A percentile compares a stretch with the other conserved stretches of the same genome.
These are phyloP conservation scores for Condylostylus longicornis DNA, from an alignment of 1,140 invertebrate genomes.

Conservation along the genomic window DNA sequence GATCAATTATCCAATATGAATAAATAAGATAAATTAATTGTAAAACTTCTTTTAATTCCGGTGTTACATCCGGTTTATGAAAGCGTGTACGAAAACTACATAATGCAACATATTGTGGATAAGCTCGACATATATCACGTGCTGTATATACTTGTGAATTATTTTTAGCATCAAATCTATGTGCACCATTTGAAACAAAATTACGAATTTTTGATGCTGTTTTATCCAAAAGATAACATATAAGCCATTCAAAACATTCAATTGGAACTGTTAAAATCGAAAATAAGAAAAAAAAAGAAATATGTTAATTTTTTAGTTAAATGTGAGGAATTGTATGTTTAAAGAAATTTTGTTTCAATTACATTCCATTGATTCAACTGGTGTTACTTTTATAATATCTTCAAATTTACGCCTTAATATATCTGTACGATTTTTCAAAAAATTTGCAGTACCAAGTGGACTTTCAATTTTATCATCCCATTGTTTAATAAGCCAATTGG, in stretches of 20 bases:
- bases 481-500: constrained; percentile 70
- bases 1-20: constrained; percentile 54
- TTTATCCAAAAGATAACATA: constrained; percentile 59
- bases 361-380: constrained; percentile 43
- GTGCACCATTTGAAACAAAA: constrained; percentile 38
- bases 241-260: constrained; percentile 64
- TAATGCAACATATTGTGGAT: constrained; percentile 52
- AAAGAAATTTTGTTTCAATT: constrained; percentile 22
- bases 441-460: constrained; percentile 46
- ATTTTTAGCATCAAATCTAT: constrained; percentile 59
- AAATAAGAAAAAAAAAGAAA: not conserved
- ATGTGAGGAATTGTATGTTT: not conserved
- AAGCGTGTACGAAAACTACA: constrained; percentile 41
- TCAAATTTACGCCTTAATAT: constrained; percentile 39
- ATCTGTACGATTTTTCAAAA: constrained; percentile 37
- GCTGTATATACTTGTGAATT: constrained; percentile 71
- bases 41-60: constrained; percentile 40
- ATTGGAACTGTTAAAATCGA: constrained; percentile 47
- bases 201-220: constrained; percentile 48
- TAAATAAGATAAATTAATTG: constrained; percentile 52
- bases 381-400: constrained; percentile 23
- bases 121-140: constrained; percentile 56
- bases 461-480: constrained; percentile 41
- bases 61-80: constrained; percentile 32
- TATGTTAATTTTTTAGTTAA: not conserved